phyloP scores from a whole-genome alignment of 2,113 vertebrate genomes.

The Pomatostomus ruficeps region DNA sequence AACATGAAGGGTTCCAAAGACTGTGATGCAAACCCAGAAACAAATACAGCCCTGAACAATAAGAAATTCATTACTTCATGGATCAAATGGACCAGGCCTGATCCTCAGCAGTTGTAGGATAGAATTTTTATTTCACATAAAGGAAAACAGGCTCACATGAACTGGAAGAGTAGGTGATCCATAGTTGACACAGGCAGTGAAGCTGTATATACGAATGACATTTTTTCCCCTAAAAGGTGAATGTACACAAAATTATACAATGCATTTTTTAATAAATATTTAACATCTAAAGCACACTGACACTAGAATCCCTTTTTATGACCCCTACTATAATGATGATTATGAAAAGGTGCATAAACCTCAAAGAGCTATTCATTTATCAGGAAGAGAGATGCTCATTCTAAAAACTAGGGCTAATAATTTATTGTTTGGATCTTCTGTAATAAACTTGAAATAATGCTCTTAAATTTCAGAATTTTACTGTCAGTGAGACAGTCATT shows the following conservation, averaged over 20 bases:
- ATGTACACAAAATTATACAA: neutral
- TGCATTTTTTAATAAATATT: slow-evolving; percentile 41
- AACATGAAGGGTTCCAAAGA: neutral
- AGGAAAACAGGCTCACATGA: neutral
- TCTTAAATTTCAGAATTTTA: slow-evolving; percentile 66
- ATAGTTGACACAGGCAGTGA: neutral
- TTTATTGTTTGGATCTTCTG: slow-evolving; percentile 60
- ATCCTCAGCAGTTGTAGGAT: neutral
- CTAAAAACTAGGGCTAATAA: slow-evolving; percentile 39
- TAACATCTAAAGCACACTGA: slow-evolving; percentile 4
- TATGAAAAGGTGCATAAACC: slow-evolving; percentile 66
- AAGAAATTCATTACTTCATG: neutral
- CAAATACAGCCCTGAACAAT: slow-evolving; percentile 27
- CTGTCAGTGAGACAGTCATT: slow-evolving; percentile 61
- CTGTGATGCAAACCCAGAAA: slow-evolving; percentile 24
- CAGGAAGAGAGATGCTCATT: slow-evolving; percentile 43
- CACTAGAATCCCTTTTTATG: slow-evolving; percentile 53
- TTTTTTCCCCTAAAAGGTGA: neutral
- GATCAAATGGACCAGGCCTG: neutral
- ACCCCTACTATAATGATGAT: slow-evolving; percentile 2
- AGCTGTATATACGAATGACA: neutral
- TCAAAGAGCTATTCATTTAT: slow-evolving; percentile 62
- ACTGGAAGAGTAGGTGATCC: neutral
- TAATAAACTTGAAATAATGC: slow-evolving; percentile 68
- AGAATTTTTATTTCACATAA: neutral